Evolutionary conservation across 2,113 vertebrate genomes (phyloP), one percentile per base, ranked within the genome.

Genomic region (Condylura cristata): DNA sequence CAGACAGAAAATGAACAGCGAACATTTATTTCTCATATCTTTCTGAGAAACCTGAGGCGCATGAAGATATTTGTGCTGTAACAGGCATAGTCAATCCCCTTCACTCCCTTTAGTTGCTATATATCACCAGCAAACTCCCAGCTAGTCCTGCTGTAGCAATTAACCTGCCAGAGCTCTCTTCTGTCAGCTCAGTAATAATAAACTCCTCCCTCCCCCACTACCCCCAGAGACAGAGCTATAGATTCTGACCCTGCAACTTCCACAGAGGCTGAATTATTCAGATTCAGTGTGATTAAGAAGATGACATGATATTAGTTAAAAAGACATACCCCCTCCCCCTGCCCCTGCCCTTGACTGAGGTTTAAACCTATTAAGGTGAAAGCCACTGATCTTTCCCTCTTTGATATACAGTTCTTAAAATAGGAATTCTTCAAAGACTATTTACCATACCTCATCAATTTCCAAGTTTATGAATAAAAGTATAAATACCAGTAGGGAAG

Each of bases 1-100:
- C 95, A 98, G 98, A 97, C 97, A 97, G 98, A 98, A 99, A 98
- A 98, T 98, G 98, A 99, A 98, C 98, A 98, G 97, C 0, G 96
- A 98, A 97, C 98, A 98, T 98, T 98, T 98, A 98, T 98, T 98
- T 98, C 98, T 98, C 98, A 97, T 98, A 98, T 98, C 98, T 98
- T 98, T 98, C 97, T 96, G 95, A 97, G 98, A 96, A 98, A 98
- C 98, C 98, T 97, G 98, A 98, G 98, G 98, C 41, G 63, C 98
- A 98, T 98, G 97, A 98, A 98, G 98, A 98, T 98, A 98, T 98
- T 98, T 98, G 98, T 97, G 97, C 97, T 97, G 92, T 98, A 98
- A 98, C 97, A 98, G 98, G 97, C 97, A 97, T 94, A 98, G 98
- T 98, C 98, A 98, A 98, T 98, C 98, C 98, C 97, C 94, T 98